These are phyloP conservation scores for Ictalurus furcatus DNA, from an alignment of 2,113 vertebrate species.

Conservation along the genomic window DNA sequence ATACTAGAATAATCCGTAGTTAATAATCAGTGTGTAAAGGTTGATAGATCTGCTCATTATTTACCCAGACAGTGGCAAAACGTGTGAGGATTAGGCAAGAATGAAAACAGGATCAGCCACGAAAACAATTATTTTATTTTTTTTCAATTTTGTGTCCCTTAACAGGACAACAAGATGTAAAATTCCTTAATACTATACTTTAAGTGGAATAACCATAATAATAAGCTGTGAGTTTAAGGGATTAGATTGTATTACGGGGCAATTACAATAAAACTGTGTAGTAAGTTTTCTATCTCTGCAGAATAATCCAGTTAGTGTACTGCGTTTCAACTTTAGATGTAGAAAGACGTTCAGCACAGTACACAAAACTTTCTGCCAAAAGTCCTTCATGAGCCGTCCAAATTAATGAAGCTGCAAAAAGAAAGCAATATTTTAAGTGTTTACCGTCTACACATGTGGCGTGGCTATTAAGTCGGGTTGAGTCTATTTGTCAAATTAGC, in stretches of 20 bases:
- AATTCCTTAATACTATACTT: neutral
- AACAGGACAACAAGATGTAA: neutral
- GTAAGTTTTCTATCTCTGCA: neutral
- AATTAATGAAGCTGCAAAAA: neutral
- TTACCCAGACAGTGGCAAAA: neutral
- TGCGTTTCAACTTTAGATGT: neutral
- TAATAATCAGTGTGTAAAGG: neutral
- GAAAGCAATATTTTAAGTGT: neutral
- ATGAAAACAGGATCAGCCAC: neutral
- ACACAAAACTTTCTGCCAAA: neutral
- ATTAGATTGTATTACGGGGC: neutral
- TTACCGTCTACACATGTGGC: neutral
- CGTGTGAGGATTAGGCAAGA: neutral
- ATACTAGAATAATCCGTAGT: too few relatives aligned
- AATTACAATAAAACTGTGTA: neutral
- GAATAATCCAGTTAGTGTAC: neutral
- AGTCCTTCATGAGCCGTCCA: neutral
- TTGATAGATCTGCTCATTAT: neutral
- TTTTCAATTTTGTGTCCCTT: neutral
- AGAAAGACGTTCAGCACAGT: neutral
- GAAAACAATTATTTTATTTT: neutral
- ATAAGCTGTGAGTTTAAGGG: neutral
- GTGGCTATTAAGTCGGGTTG: neutral
- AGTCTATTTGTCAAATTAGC: slow-evolving; percentile 6
- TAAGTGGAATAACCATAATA: neutral